Base-by-base conservation (phyloP, 2,797 vertebrate genomes). In the Enoplosus armatus region DNA sequence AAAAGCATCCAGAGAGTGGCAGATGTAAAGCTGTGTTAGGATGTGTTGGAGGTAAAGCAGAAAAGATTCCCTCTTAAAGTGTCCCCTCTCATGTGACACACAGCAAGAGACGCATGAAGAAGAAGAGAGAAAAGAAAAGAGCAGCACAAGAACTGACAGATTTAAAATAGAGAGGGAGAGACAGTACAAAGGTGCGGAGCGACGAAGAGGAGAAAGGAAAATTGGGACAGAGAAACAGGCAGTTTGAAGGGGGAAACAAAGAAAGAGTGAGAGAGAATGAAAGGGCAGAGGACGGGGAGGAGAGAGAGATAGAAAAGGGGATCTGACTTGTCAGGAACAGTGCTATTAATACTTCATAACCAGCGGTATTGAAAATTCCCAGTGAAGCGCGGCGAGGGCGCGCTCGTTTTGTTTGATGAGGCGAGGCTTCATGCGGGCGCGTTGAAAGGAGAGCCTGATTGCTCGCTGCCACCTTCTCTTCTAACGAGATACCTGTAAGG, bases 301-400 rank as follows among this genome's bases (percentile, higher is more conserved):
- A 74, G 64, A 77, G 82, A 83, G 71, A 33, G 75, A 70, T 55
- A 55, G 75, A 75, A 76, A 51, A 41, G n/a, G 77, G 85, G 83
- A 77, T 88, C 62, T 78, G 80, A 83, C 90, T 90, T 83, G 78
- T 91, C 83, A 87, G 85, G 87, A 90, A 90, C 82, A 83, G 79
- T 68, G 75, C 82, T 93, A 92, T 95, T 92, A 93, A 94, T 95
- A 92, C 90, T 94, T 94, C 80, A 95, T 93, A 90, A 92, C 83
- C 88, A 91, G 88, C 78, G 27, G 86, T 77, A 90, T 91, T 91
- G 86, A 92, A 91, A 89, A 92, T 92, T 94, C 92, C 87, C 90
- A 92, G 88, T 87, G 86, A 93, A 89, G 86, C 87, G 5, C 88
- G n/a, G 84, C 48, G 50, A 73, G 74, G 81, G 86, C 63, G 33